These are phyloP conservation scores for Agrochola litura DNA, from an alignment of 2,888 invertebrate species.

Conservation along the genomic window DNA sequence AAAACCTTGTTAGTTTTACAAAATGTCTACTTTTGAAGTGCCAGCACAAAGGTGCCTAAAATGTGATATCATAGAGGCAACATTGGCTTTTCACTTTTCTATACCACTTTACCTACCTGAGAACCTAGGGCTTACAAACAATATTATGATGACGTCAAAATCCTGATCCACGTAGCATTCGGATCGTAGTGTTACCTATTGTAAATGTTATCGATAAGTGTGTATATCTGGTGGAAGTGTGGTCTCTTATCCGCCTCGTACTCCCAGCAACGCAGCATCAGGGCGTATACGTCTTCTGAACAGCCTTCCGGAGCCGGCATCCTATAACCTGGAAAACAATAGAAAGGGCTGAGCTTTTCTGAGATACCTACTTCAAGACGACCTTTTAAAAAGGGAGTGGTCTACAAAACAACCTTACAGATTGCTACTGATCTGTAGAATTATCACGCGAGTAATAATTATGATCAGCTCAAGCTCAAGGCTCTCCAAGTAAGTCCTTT, in stretches of 20 bases:
- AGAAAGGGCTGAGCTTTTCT: not conserved
- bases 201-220: conserved; percentile 93
- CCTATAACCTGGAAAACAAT: conserved; percentile 93
- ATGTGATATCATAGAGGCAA: not conserved
- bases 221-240: conserved; percentile 97
- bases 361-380: not conserved
- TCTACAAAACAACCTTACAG: not conserved
- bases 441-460: not conserved
- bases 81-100: not conserved
- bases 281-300: conserved; percentile 96
- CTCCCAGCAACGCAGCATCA: conserved; percentile 98
- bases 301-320: conserved; percentile 98
- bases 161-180: not conserved
- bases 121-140: conserved; percentile 10
- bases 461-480: not conserved
- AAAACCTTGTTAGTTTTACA: not conserved
- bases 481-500: not conserved
- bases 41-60: not conserved
- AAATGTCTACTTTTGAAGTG: not conserved
- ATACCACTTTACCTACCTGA: conserved; percentile 1
- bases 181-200: conserved; percentile 78
- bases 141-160: conserved; percentile 5
- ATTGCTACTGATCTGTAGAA: not conserved
- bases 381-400: not conserved
- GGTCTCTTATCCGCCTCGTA: conserved; percentile 97